Percentiles rank a stretch among this genome's conserved stretches.
These are phyloP conservation scores for Acanthosepion pharaonis DNA, from an alignment of 2,888 invertebrate genomes.

Conservation along the genomic window DNA sequence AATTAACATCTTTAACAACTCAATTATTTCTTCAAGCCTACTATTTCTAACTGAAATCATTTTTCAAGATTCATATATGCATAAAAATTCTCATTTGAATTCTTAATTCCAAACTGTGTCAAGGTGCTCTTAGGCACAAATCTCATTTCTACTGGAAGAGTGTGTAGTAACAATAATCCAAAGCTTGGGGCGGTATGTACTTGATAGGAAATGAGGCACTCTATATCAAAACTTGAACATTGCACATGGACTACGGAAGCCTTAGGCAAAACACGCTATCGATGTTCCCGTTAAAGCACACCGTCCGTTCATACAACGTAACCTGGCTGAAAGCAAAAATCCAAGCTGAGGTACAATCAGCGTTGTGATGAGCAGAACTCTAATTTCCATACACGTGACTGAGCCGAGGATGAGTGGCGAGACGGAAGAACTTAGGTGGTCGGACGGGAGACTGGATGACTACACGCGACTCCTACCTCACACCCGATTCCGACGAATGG, in stretches of 20 bases:
- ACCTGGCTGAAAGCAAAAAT: slow-evolving; percentile 20
- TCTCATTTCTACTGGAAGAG: background rate
- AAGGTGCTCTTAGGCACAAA: no score
- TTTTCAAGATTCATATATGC: no score
- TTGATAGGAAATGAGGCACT: background rate
- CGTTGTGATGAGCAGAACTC: background rate
- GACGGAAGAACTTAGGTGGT: background rate
- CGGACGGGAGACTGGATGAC: background rate
- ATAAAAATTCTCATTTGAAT: no score
- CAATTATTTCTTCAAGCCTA: no score
- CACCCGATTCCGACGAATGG: no score
- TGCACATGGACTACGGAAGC: background rate
- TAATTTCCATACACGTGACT: slow-evolving; percentile 14
- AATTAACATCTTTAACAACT: no score
- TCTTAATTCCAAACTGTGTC: no score
- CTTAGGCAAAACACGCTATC: background rate
- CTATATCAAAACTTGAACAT: background rate
- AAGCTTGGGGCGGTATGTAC: background rate
- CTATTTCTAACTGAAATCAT: no score
- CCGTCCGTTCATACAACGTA: background rate
- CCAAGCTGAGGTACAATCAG: background rate
- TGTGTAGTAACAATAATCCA: background rate
- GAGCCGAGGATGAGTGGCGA: background rate
- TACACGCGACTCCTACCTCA: background rate
- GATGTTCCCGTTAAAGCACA: background rate